phyloP scores from a whole-genome alignment of 2,797 vertebrate species.

The Discoglossus pictus region DNA sequence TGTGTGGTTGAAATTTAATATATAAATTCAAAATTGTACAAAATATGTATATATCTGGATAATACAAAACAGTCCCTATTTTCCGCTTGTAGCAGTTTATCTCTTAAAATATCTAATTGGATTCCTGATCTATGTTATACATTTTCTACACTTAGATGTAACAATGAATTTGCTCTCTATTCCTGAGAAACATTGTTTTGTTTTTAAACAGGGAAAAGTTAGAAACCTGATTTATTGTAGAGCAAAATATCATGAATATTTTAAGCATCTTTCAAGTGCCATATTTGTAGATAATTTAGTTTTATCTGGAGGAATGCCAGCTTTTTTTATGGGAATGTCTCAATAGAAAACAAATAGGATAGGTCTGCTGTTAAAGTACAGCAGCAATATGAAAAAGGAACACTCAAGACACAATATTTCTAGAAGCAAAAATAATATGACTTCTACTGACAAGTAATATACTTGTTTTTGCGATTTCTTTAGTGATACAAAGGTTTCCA shows the following conservation, averaged over 20 bases:
- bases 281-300: conserved; percentile 27
- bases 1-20: too few relatives aligned
- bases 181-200: conserved; percentile 2
- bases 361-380: conserved; percentile 29
- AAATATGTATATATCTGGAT: too few relatives aligned
- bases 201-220: conserved; percentile 12
- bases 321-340: conserved; percentile 30
- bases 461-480: conserved; percentile 14
- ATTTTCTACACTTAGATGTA: conserved; percentile 2
- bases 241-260: conserved; percentile 35
- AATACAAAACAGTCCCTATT: too few relatives aligned
- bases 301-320: conserved; percentile 21
- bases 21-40: too few relatives aligned
- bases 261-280: conserved; percentile 9
- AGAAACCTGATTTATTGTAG: conserved; percentile 31
- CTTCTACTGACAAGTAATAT: conserved; percentile 23
- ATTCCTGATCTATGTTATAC: neutral
- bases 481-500: neutral
- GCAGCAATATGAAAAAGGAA: conserved; percentile 7
- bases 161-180: conserved; percentile 7
- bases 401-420: conserved; percentile 18
- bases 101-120: neutral
- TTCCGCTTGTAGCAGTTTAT: neutral
- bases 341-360: conserved; percentile 37
- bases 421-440: conserved; percentile 24